Base-by-base conservation (phyloP, 2,888 invertebrate genomes). In the Marasmarcha lunaedactyla region DNA sequence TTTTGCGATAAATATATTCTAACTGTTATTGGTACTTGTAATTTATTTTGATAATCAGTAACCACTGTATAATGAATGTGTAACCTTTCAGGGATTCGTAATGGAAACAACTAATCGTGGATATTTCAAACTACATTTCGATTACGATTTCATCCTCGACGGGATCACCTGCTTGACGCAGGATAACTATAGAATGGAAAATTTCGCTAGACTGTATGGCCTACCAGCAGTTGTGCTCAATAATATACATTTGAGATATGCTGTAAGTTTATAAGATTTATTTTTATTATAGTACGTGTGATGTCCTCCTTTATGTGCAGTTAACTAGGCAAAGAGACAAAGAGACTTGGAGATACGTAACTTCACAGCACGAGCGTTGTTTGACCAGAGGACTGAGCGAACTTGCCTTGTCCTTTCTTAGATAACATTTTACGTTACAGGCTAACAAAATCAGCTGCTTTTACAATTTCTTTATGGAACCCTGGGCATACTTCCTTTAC, bases 211-310 rank as follows among this genome's bases (percentile, higher is more conserved):
- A 37, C 63, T 94, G 3, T 92, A 89, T 60, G 92, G 92, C 0
- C 79, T 88, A 42, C 90, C 92, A 52, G 88, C 92, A 37, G 73
- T 84, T 9, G 65, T 89, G 33, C 67, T 94, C 1, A 92, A 92
- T 63, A 89, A 90, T 55, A 57, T 93, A 27, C 66, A 87, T 46
- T 61, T 86, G 15, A 84, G 89, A 46, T 90, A 87, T 58, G 77
- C 86, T 45, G 86, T 84, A 58, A 58, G 67, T 46, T 4, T 3
- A 20, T n/a, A n/a, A n/a, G n/a, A n/a, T n/a, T n/a, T n/a, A n/a
- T n/a, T n/a, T n/a, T n/a, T n/a, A n/a, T n/a, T n/a, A n/a, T n/a
- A n/a, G n/a, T n/a, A n/a, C n/a, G n/a, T n/a, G n/a, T n/a, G n/a
- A n/a, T n/a, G n/a, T n/a, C n/a, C n/a, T n/a, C n/a, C n/a, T n/a